Percentiles rank a stretch among this genome's conserved stretches.
These are phyloP conservation scores for Leptocoma aspasia DNA, from an alignment of 2,113 vertebrate species.

Conservation along the genomic window DNA sequence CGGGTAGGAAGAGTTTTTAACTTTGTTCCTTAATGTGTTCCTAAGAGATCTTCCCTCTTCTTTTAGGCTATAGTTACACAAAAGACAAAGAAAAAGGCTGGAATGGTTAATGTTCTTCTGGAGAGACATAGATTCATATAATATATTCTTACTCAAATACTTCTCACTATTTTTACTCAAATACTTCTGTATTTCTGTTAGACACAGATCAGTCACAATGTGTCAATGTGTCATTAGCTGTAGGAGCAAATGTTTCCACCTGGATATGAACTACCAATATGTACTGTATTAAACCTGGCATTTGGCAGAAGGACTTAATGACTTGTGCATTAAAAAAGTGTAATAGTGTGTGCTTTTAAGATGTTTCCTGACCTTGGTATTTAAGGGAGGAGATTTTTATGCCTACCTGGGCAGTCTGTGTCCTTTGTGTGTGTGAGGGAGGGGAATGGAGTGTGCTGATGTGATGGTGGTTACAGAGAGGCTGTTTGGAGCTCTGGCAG, in stretches of 20 bases:
- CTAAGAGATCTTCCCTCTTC: neutral
- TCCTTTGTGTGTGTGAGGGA: neutral
- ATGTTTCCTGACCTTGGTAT: neutral
- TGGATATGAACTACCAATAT: neutral
- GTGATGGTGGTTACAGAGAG: neutral
- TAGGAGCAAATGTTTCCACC: neutral
- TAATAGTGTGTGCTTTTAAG: neutral
- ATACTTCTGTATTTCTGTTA: neutral
- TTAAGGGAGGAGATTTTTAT: neutral
- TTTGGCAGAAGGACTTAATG: neutral
- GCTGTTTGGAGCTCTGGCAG: neutral
- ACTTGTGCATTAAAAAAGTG: neutral
- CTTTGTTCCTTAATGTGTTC: neutral
- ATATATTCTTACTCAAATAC: neutral
- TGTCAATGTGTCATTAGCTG: neutral
- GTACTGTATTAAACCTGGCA: neutral
- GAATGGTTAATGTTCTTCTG: neutral
- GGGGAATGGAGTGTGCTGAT: neutral
- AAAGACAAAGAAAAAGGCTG: neutral
- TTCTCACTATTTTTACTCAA: neutral
- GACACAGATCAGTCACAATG: neutral
- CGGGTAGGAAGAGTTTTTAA: neutral
- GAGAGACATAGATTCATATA: neutral
- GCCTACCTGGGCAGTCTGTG: neutral
- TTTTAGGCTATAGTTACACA: neutral